phyloP scores from a whole-genome alignment of 2,797 vertebrate species.

The Tenualosa ilisha region DNA sequence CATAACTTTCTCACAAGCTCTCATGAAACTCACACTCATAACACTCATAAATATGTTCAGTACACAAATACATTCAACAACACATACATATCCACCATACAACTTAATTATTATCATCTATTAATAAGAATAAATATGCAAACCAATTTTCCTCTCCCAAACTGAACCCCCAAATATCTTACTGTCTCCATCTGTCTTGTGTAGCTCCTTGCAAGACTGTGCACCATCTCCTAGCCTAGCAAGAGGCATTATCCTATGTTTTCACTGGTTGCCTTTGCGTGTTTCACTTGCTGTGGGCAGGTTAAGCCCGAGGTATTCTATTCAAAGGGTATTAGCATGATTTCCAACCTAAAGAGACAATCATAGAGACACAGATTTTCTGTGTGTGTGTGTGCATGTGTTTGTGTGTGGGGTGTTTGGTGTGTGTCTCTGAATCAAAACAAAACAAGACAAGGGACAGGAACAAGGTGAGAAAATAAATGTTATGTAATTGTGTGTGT shows the following conservation, averaged over 20 bases:
- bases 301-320: not conserved
- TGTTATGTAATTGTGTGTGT: not conserved
- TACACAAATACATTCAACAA: not conserved
- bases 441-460: not conserved
- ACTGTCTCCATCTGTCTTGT: not conserved
- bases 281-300: not conserved
- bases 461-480: not conserved
- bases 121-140: not conserved
- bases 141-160: not conserved
- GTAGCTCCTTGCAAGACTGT: not conserved
- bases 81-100: not conserved
- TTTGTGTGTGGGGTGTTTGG: not conserved
- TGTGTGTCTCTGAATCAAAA: not conserved
- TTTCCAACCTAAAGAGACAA: too few relatives aligned
- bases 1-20: not conserved
- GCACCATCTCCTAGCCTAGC: not conserved
- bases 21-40: too few relatives aligned
- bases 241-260: not conserved
- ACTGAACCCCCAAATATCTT: not conserved
- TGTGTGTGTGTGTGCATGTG: not conserved
- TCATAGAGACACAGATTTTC: too few relatives aligned
- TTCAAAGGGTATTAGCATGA: too few relatives aligned
- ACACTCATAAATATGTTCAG: too few relatives aligned
- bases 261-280: not conserved
- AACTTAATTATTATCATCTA: not conserved